Conservation (phyloP, 1,140 invertebrate genomes). For the Drosophila serrata region DNA sequence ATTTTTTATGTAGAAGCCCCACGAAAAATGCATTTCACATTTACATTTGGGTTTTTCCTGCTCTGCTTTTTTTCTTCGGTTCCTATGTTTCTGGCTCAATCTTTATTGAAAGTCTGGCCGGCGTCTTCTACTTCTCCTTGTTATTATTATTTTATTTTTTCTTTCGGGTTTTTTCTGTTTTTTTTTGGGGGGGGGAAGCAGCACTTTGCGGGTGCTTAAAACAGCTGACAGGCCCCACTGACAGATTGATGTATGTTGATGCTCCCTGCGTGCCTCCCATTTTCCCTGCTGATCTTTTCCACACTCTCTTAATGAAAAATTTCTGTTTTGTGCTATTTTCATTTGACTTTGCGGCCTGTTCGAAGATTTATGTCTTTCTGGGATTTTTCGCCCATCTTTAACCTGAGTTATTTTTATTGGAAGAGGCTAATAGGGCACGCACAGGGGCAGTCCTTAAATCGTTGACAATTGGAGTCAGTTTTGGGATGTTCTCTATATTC, state of each 20-base stretch:
- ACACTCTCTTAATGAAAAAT: conserved; percentile 81
- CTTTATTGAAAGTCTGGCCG: conserved; percentile 68
- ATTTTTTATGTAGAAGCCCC: conserved; percentile 35
- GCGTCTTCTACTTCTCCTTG: conserved; percentile 31
- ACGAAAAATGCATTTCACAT: conserved; percentile 63
- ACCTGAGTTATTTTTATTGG: conserved; percentile 64
- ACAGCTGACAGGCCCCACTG: conserved; percentile 82
- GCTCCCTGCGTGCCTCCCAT: conserved; percentile 40
- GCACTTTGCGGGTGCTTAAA: conserved; percentile 82
- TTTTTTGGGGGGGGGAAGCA: conserved; percentile 43
- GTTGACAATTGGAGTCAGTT: conserved; percentile 69
- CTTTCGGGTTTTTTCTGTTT: conserved; percentile 28
- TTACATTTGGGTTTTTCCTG: conserved; percentile 51
- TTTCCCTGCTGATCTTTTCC: conserved; percentile 52
- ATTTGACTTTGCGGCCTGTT: conserved; percentile 53
- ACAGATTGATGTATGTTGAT: conserved; percentile 83
- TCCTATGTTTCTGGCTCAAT: conserved; percentile 50
- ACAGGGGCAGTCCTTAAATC: conserved; percentile 42
- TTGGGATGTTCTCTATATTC: neutral
- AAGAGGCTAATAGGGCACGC: conserved; percentile 52
- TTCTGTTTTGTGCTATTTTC: conserved; percentile 79
- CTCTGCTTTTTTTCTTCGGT: conserved; percentile 30
- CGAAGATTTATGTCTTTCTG: conserved; percentile 67
- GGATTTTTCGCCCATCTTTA: conserved; percentile 41
- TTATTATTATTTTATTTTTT: conserved; percentile 19